phyloP scores from a whole-genome alignment of 2,113 vertebrate species.

The Atractosteus spatula region DNA sequence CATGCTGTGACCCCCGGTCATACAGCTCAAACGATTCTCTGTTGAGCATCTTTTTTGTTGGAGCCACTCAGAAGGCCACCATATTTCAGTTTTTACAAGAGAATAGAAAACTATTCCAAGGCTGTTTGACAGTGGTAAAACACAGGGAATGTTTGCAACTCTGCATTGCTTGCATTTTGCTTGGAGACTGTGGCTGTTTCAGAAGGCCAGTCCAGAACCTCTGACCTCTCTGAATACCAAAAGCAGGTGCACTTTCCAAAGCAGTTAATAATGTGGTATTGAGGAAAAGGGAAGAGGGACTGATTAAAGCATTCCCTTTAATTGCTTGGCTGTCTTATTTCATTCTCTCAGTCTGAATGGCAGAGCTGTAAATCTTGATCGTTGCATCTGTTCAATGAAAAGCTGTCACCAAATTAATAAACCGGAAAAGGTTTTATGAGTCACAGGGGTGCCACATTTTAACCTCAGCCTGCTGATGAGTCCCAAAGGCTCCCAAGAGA shows the following conservation, averaged over 20 bases:
- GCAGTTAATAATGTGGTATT: not conserved
- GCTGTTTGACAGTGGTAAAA: too few relatives aligned
- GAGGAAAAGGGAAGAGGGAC: not conserved
- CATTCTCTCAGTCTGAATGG: not conserved
- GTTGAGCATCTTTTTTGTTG: too few relatives aligned
- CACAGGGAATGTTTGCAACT: too few relatives aligned
- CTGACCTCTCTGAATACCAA: not conserved
- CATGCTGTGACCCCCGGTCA: too few relatives aligned
- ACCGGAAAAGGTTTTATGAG: conserved; percentile 4
- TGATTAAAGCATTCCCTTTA: conserved; percentile 14
- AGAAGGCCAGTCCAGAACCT: too few relatives aligned
- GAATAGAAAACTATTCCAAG: too few relatives aligned
- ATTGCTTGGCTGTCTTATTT: not conserved
- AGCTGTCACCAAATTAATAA: conserved; percentile 17
- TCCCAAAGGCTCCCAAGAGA: not conserved
- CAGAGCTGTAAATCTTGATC: not conserved
- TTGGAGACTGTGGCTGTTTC: too few relatives aligned
- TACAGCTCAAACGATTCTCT: too few relatives aligned
- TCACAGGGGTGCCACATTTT: not conserved
- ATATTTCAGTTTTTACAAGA: too few relatives aligned
- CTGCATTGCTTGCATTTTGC: too few relatives aligned
- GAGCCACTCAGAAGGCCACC: too few relatives aligned
- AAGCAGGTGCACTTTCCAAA: not conserved
- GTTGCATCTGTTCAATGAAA: not conserved
- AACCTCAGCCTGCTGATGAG: conserved; percentile 2